Evolutionary conservation across 2,797 vertebrate species (phyloP).

Genomic region (Morelia viridis): DNA sequence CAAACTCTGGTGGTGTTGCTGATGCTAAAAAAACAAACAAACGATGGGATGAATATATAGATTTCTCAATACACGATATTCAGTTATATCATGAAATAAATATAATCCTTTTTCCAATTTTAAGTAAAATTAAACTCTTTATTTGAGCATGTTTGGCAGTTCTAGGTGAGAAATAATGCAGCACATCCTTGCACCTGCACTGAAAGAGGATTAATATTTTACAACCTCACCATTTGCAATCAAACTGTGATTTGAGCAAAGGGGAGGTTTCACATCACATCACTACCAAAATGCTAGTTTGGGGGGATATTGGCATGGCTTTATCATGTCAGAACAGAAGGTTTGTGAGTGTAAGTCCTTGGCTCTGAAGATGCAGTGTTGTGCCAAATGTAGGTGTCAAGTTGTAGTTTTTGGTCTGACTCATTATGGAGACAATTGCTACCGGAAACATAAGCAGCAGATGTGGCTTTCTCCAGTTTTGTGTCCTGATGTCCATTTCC

Average conservation of each 20-base stretch:
- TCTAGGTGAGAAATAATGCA: neutral
- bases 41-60: neutral
- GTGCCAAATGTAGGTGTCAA: conserved; percentile 22
- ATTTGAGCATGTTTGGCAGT: neutral
- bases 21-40: neutral
- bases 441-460: conserved; percentile 14
- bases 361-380: neutral
- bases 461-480: neutral
- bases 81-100: neutral
- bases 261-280: conserved; percentile 2
- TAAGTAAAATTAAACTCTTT: neutral
- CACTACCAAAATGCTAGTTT: conserved; percentile 9
- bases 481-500: neutral
- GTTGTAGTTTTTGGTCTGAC: conserved; percentile 27
- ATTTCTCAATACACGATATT: neutral
- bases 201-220: neutral
- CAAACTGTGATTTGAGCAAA: conserved; percentile 8
- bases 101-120: neutral
- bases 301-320: conserved; percentile 1
- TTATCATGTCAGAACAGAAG: conserved; percentile 36
- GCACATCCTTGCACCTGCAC: too few species aligned
- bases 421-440: conserved; percentile 32
- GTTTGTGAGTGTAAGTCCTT: conserved; percentile 21
- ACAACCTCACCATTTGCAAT: conserved; percentile 1
- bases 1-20: neutral